Percentiles rank a stretch among this genome's conserved stretches.
These are phyloP conservation scores for Hydrotaea diabolus DNA, from an alignment of 2,888 invertebrate species.

Conservation along the genomic window DNA sequence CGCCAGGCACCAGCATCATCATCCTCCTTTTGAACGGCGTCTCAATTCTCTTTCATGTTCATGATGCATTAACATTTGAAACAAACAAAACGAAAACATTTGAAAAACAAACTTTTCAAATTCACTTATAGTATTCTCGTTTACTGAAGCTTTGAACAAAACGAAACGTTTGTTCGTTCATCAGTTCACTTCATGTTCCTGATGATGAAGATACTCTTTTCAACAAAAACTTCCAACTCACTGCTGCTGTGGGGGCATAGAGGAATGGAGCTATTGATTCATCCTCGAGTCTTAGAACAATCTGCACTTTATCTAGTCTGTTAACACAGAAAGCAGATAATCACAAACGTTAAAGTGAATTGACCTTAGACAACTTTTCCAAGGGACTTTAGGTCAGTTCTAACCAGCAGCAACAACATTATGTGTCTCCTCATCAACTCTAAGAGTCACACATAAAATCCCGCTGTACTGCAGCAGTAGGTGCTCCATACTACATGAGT, in stretches of 20 bases:
- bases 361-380: neutral
- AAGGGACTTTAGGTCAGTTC: neutral
- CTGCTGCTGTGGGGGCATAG: neutral
- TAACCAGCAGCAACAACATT: neutral
- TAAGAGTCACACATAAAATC: neutral
- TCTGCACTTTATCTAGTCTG: neutral
- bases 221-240: neutral
- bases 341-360: neutral
- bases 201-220: too few species aligned
- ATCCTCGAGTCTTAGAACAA: neutral
- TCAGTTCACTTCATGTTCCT: too few species aligned
- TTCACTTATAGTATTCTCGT: conserved; percentile 1
- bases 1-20: neutral
- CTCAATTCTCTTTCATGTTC: neutral
- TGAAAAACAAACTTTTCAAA: conserved; percentile 9
- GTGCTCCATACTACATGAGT: too few species aligned
- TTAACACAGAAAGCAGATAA: too few species aligned
- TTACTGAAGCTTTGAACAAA: too few species aligned
- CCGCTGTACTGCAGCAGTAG: neutral
- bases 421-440: neutral
- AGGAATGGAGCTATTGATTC: neutral
- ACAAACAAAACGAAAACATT: neutral
- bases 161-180: neutral
- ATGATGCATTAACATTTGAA: conserved; percentile 1
- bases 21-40: neutral